Conservation (phyloP, 2,888 invertebrate genomes). For the Volucella inflata region DNA sequence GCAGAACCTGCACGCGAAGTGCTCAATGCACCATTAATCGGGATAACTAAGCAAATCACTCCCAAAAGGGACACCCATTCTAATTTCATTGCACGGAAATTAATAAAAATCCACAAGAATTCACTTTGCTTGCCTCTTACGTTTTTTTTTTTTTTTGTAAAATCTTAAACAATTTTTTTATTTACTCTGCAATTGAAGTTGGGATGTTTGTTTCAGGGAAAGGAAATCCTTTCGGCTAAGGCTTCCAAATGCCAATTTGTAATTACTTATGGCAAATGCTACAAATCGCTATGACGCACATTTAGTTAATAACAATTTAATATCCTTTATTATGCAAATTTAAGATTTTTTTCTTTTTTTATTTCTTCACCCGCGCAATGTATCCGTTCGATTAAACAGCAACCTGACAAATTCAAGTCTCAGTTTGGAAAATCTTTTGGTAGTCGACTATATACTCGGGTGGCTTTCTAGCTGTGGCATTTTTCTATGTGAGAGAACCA, state of each 20-base stretch:
- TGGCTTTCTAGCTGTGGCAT: constrained; percentile 54
- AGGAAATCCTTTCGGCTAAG: constrained; percentile 25
- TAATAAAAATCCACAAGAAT: constrained; percentile 7
- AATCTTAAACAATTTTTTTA: constrained; percentile 14
- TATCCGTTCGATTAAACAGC: constrained; percentile 70
- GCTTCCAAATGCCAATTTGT: neutral
- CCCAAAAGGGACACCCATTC: constrained; percentile 59
- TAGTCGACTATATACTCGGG: constrained; percentile 68
- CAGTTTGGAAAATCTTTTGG: constrained; percentile 61
- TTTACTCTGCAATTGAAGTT: constrained; percentile 12
- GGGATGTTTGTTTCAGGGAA: neutral
- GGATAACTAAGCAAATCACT: constrained; percentile 47
- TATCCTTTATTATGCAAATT: constrained; percentile 20
- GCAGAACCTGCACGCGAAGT: constrained; percentile 64
- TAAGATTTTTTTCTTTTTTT: constrained; percentile 33
- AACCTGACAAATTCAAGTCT: constrained; percentile 64
- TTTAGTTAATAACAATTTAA: constrained; percentile 34
- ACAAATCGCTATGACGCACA: constrained; percentile 22
- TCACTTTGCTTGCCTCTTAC: constrained; percentile 20
- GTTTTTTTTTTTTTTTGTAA: neutral
- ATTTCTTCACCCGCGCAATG: constrained; percentile 70
- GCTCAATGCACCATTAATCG: constrained; percentile 76
- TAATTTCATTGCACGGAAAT: constrained; percentile 65
- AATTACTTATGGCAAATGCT: neutral
- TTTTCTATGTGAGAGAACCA: constrained; percentile 38